Evolutionary conservation across 2,888 invertebrate genomes (phyloP).

Genomic region (Watsonalla cultraria): DNA sequence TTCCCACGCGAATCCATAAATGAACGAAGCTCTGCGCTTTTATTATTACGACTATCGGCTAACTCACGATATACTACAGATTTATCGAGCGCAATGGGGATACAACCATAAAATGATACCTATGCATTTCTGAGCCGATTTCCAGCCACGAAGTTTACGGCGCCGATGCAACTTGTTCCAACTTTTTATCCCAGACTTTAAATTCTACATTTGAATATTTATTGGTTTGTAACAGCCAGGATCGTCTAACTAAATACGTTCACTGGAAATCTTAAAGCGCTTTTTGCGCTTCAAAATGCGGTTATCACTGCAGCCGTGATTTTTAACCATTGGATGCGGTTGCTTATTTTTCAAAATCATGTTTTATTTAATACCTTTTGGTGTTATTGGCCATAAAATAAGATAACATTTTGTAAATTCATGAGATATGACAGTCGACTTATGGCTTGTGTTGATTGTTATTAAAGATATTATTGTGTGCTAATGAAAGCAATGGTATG

Average conservation of each 20-base stretch:
- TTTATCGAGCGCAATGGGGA: conserved; percentile 37
- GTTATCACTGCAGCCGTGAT: too few relatives aligned
- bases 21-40: conserved; percentile 28
- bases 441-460: too few relatives aligned
- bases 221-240: conserved; percentile 47
- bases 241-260: conserved; percentile 17
- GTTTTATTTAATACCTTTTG: too few relatives aligned
- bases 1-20: conserved; percentile 40
- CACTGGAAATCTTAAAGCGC: not conserved
- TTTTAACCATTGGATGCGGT: too few relatives aligned
- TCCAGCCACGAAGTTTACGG: conserved; percentile 17
- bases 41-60: conserved; percentile 41
- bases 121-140: conserved; percentile 20
- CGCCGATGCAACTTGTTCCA: conserved; percentile 16
- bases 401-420: too few relatives aligned
- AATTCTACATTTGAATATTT: conserved; percentile 46
- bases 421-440: too few relatives aligned
- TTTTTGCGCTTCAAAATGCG: conserved; percentile 8
- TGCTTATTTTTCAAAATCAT: too few relatives aligned
- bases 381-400: too few relatives aligned
- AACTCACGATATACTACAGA: conserved; percentile 41
- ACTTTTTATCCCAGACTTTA: conserved; percentile 29
- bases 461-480: too few relatives aligned
- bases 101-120: conserved; percentile 32
- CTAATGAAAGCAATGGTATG: too few relatives aligned